A percentile compares a stretch with the other conserved stretches of the same genome.
phyloP scores from a whole-genome alignment of 2,797 vertebrate genomes.

The Parauchenoglanis ngamensis region DNA sequence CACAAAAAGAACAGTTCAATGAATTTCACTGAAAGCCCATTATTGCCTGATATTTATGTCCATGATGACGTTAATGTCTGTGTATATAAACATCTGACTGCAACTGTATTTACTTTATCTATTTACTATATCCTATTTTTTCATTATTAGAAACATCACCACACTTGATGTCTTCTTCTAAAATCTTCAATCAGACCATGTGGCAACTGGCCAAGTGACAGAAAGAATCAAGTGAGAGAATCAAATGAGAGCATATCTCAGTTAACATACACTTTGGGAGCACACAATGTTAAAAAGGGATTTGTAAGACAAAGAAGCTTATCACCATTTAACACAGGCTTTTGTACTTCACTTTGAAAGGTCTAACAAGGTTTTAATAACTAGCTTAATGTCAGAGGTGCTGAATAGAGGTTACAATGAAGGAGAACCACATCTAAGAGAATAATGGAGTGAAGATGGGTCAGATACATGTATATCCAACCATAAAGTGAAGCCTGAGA shows the following conservation, averaged over 20 bases:
- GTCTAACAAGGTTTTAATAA: conserved; percentile 24
- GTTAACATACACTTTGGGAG: not conserved
- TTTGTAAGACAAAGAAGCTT: not conserved
- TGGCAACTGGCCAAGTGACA: too few species aligned
- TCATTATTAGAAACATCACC: not conserved
- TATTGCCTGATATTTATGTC: too few species aligned
- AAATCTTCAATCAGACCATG: not conserved
- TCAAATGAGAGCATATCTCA: not conserved
- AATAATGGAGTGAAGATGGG: conserved; percentile 38
- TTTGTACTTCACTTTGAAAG: conserved; percentile 17
- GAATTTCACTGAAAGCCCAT: too few species aligned
- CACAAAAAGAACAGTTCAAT: too few species aligned
- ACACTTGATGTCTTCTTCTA: not conserved
- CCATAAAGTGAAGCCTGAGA: not conserved
- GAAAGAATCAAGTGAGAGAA: not conserved
- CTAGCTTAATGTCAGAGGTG: conserved; percentile 30
- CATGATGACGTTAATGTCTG: too few species aligned
- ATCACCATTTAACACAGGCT: not conserved
- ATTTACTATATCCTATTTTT: not conserved
- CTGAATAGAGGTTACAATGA: conserved; percentile 35
- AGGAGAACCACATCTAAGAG: conserved; percentile 21
- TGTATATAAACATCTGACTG: too few species aligned
- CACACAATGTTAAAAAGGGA: not conserved
- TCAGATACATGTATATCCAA: not conserved
- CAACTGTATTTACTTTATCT: not conserved